Conservation (phyloP, 2,888 invertebrate species). For the Oasisia sp. region DNA sequence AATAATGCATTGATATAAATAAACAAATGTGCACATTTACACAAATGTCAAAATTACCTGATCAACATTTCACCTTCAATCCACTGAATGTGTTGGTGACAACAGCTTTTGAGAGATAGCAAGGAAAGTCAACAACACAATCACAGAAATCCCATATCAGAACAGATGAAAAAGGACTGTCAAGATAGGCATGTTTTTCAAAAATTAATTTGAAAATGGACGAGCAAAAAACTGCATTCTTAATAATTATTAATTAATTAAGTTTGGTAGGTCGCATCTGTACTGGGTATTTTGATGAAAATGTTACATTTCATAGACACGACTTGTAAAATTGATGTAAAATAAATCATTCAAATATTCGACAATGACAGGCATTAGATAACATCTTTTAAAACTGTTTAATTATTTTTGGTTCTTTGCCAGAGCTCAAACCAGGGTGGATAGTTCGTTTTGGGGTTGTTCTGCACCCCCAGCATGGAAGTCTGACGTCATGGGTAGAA, state of each 20-base stretch:
- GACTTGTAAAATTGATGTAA: not conserved
- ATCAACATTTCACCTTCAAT: too few relatives aligned
- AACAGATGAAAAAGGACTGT: too few relatives aligned
- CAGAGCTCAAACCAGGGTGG: conserved; percentile 38
- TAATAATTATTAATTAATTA: not conserved
- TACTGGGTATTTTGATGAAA: not conserved
- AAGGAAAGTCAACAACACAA: too few relatives aligned
- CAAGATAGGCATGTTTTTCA: too few relatives aligned
- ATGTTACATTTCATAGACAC: not conserved
- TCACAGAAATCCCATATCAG: too few relatives aligned
- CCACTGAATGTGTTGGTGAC: too few relatives aligned
- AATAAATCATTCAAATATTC: not conserved
- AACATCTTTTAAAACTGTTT: not conserved
- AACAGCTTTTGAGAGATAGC: too few relatives aligned
- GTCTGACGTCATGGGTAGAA: conserved; percentile 35
- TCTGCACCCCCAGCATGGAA: not conserved
- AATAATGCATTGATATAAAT: too few relatives aligned
- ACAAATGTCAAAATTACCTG: too few relatives aligned
- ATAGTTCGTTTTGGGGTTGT: conserved; percentile 35
- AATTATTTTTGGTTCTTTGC: not conserved
- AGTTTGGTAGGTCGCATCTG: not conserved
- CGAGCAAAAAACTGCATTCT: not conserved
- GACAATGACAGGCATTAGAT: not conserved
- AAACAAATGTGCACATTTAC: too few relatives aligned
- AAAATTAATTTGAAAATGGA: too few relatives aligned